Percentiles rank a stretch among this genome's conserved stretches.
Conservation (phyloP, 92 coral and sea anemone genomes). For the Pocillopora meandrina region DNA sequence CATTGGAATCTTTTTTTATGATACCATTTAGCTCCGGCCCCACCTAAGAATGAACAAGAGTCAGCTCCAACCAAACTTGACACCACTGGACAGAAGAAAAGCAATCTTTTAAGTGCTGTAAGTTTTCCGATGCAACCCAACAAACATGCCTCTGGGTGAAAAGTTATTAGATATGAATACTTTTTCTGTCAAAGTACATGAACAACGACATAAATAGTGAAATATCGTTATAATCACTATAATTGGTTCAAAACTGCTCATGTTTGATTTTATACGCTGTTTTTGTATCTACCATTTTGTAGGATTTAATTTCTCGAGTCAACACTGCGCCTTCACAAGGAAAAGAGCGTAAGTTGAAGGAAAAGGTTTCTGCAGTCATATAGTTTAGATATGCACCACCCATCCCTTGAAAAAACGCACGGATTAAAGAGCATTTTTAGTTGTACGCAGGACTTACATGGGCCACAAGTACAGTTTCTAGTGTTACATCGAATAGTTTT, state of each 20-base stretch:
- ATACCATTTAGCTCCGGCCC: neutral
- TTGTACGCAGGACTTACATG: too few species aligned
- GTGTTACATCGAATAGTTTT: too few species aligned
- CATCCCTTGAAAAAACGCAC: too few species aligned
- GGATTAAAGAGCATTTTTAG: too few species aligned
- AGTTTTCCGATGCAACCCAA: too few species aligned
- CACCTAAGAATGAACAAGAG: neutral
- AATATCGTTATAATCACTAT: neutral
- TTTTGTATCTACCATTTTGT: neutral
- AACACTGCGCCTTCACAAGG: constrained; percentile 11
- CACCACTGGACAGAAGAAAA: neutral
- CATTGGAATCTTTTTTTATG: neutral
- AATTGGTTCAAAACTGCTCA: neutral
- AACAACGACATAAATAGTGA: too few species aligned
- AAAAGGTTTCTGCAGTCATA: neutral
- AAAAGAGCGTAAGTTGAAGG: constrained; percentile 21
- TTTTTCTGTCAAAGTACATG: too few species aligned
- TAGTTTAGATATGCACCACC: neutral
- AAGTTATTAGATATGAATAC: too few species aligned
- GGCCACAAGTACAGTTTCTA: too few species aligned
- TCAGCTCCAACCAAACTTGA: neutral
- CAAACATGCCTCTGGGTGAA: neutral
- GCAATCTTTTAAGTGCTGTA: too few species aligned
- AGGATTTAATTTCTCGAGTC: constrained; percentile 12
- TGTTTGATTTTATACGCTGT: neutral